phyloP scores from a whole-genome alignment of 1,140 invertebrate species.

The Drosophila parabipectinata region DNA sequence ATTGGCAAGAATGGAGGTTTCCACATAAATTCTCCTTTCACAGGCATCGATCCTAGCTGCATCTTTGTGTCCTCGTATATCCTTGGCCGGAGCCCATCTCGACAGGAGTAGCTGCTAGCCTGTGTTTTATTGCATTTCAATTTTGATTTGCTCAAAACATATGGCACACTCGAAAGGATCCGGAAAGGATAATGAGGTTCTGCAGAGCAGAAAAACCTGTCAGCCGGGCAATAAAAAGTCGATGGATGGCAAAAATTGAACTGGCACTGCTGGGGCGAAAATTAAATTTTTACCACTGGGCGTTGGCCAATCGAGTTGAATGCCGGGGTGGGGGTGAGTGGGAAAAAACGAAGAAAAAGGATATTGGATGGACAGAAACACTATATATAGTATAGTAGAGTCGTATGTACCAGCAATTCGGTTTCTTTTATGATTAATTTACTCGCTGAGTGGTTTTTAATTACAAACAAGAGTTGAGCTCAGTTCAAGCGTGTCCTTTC shows the following conservation, averaged over 20 bases:
- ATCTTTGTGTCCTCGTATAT: slow-evolving; percentile 39
- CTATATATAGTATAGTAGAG: not conserved
- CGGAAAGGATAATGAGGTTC: slow-evolving; percentile 52
- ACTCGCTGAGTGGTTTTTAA: slow-evolving; percentile 82
- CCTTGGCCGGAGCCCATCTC: not conserved
- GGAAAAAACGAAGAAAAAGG: not conserved
- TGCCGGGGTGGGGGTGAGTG: not conserved
- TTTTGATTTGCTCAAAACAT: slow-evolving; percentile 63
- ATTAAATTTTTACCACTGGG: slow-evolving; percentile 59
- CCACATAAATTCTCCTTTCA: slow-evolving; percentile 30
- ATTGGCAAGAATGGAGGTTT: not conserved
- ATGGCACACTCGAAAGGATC: slow-evolving; percentile 31
- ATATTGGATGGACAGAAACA: not conserved
- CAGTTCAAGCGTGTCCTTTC: slow-evolving; percentile 39
- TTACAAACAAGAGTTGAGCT: slow-evolving; percentile 78
- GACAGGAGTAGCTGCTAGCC: slow-evolving; percentile 35
- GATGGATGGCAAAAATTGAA: slow-evolving; percentile 33
- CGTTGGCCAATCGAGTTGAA: slow-evolving; percentile 1
- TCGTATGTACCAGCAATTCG: slow-evolving; percentile 6
- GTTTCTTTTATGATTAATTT: slow-evolving; percentile 77
- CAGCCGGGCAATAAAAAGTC: slow-evolving; percentile 63
- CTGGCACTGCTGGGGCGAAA: slow-evolving; percentile 41
- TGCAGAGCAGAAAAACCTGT: slow-evolving; percentile 16
- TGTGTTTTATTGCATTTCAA: slow-evolving; percentile 72
- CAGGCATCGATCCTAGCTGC: slow-evolving; percentile 25